These are phyloP conservation scores for Neogobius melanostomus DNA, from an alignment of 2,113 vertebrate genomes.

Conservation along the genomic window DNA sequence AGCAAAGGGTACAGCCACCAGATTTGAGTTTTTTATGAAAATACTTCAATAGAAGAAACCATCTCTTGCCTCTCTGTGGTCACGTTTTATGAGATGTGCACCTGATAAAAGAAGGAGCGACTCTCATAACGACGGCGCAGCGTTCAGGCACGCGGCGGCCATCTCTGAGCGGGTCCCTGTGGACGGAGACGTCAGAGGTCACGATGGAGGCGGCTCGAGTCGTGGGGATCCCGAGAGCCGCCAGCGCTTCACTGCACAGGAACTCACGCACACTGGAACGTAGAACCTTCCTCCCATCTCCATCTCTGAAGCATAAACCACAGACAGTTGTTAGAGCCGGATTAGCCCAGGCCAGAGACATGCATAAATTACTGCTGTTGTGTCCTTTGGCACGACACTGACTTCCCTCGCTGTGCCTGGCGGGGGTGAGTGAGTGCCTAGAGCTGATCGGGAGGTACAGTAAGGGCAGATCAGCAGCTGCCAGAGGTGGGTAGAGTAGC, in stretches of 20 bases:
- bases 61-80: neutral
- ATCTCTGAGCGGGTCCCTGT: conserved; percentile 82
- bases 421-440: too few relatives aligned
- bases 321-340: neutral
- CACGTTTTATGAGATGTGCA: neutral
- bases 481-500: too few relatives aligned
- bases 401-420: too few relatives aligned
- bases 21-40: too few relatives aligned
- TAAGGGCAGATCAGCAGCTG: too few relatives aligned
- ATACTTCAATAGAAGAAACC: too few relatives aligned
- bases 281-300: conserved; percentile 88
- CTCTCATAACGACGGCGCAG: conserved; percentile 81
- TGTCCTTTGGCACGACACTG: too few relatives aligned
- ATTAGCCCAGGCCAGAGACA: neutral
- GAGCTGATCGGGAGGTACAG: too few relatives aligned
- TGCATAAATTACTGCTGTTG: too few relatives aligned
- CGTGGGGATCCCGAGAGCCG: conserved; percentile 84
- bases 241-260: conserved; percentile 90
- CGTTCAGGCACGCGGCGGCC: conserved; percentile 80
- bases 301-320: conserved; percentile 70
- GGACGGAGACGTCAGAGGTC: conserved; percentile 79
- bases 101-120: conserved; percentile 47
- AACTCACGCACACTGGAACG: conserved; percentile 89
- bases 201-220: conserved; percentile 84
- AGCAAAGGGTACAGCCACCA: too few relatives aligned